Base-by-base conservation (phyloP, 2,888 invertebrate species). In the Lithophane socia region DNA sequence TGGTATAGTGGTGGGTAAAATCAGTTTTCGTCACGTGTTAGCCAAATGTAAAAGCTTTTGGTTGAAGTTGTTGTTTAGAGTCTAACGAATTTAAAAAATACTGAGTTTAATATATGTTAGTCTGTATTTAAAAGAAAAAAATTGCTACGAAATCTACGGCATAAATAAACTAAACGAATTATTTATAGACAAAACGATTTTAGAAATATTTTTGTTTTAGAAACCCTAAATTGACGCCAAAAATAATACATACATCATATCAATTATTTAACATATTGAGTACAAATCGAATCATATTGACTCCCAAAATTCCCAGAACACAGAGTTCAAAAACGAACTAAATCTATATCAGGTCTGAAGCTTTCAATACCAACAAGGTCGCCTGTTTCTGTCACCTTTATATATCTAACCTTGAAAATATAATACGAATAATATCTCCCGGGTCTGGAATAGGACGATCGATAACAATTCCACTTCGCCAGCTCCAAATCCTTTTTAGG, bases 401-500 rank as follows among this genome's bases (percentile, higher is more conserved):
- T 61, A 66, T 61, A 66, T 58, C 10, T 65, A 64, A 78, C 79
- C 86, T 88, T 84, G 80, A 87, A 87, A 81, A 82, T 88, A 82
- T 86, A 78, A 81, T 66, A 60, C 79, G 65, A 80, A 83, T 75
- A 85, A 84, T 79, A 78, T 68, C 66, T 64, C 68, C 63, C 63
- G 12, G 70, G 66, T 24, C 77, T 70, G 75, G 71, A 79, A 74
- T 73, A 72, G 67, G 60, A 54, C 70, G 85, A 86, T 87, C 87
- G 80, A 88, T 86, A 88, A 79, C 85, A 85, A 85, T 87, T 80
- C 87, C 84, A 79, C 80, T 77, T 75, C 72, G 67, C 63, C 67
- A 73, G 71, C 73, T 75, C 75, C 75, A 86, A 88, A 88, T 87
- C 88, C 87, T 85, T 87, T 86, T 86, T 83, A 85, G 86, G 77